Evolutionary conservation across 2,888 invertebrate species (phyloP), one percentile per base, ranked within the genome.

Genomic region (Tetanocera ferruginea): DNA sequence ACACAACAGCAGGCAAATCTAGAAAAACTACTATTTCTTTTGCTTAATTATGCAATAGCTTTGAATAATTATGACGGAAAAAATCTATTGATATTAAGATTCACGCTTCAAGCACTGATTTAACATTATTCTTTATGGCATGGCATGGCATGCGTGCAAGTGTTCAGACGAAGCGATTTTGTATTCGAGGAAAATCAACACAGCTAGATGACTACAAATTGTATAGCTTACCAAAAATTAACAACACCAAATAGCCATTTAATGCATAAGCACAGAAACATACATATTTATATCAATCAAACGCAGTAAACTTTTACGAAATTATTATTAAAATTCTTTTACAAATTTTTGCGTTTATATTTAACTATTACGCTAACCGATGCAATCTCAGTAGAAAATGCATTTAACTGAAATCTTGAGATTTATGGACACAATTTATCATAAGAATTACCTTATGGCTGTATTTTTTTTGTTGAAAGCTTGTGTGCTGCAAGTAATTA

Each of bases 11-110:
- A 49, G 51, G 5, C 14, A 72, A 72, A 72, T 72, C 57, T 55
- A 8, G 57, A 23, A 72, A 57, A 60, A 72, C 72, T 23, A 72
- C 72, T 34, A 34, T 71, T 72, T 72, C 72, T 72, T 37, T 57
- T 6, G 6, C 43, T 43, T 57, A 57, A 72, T 57, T 72, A 72
- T 64, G 64, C 57, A 71, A 34, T 23, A 69, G 51, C 43, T 11
- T 43, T 43, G 2, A 43, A 43, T 6, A 43, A 43, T 43, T 43
- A 43, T 43, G 43, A 43, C 6, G 11, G 43, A 43, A 43, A 43
- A 43, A 11, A 43, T 11, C 43, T 6, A 43, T 43, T 43, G 6
- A 43, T 43, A 43, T 43, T 28, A 49, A 73, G 49, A 73, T 73
- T 73, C 73, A 60, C 23, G 73, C 73, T 52, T 62, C 5, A 23